Base-by-base conservation (phyloP, 2,113 vertebrate species). In the Gnathonemus echidnorhynchus region DNA sequence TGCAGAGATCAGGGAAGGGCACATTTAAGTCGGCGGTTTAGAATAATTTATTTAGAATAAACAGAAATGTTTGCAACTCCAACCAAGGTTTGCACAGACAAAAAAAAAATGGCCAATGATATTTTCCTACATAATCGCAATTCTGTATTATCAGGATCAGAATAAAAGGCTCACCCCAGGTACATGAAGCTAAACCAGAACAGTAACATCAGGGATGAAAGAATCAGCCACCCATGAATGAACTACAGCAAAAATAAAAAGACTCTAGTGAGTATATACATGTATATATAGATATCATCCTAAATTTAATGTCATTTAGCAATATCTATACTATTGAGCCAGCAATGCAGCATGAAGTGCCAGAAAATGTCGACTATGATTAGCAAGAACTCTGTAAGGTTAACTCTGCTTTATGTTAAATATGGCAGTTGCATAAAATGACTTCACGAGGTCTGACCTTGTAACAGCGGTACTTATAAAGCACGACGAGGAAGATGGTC, bases 161-260 rank as follows among this genome's bases (percentile, higher is more conserved):
- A 70, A 70, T n/a, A 42, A 84, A 85, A 4, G 31, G 95, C 97
- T 96, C 92, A 98, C 98, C 97, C 97, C 0, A 99, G 97, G 91
- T 99, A 99, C 93, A 99, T 98, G 93, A 97, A 99, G 92, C 98
- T 98, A 93, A 99, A 99, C 94, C 97, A 97, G 94, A 99, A 99
- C 52, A 99, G 97, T 93, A 99, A 90, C 98, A 99, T 98, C 93
- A 99, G 93, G 42, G 98, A 99, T 2, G 98, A 99, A 89, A 98
- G 95, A 94, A 99, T 98, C 94, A 99, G 92, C 98, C 98, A 99
- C 74, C 98, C 98, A 0, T 99, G 98, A 95, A 99, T 99, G 91
- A 99, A 98, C 98, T 99, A 89, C 0, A 84, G 89, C 42, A 90
- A 92, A 11, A 90, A 62, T 92, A 62, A 93, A 49, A 48, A 87